These are phyloP conservation scores for Drosophila leontia DNA, from an alignment of 1,140 invertebrate genomes.

Conservation along the genomic window DNA sequence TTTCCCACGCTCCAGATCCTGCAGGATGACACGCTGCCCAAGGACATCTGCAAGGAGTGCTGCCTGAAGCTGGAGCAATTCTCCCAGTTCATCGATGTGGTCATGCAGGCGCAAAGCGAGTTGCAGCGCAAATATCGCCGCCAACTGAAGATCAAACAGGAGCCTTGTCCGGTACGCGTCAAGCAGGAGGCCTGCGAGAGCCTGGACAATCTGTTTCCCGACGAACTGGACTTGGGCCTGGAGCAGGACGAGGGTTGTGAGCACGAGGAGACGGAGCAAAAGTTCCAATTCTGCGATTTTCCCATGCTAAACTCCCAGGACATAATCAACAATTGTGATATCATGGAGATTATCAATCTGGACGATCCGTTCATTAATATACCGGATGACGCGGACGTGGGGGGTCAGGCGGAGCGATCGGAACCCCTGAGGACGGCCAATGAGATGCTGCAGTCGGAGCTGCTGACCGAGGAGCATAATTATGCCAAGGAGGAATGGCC, in stretches of 20 bases:
- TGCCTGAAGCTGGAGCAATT: constrained; percentile 66
- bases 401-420: constrained; percentile 31
- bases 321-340: constrained; percentile 84
- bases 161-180: constrained; percentile 68
- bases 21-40: constrained; percentile 77
- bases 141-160: constrained; percentile 80
- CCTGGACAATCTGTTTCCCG: constrained; percentile 71
- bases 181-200: constrained; percentile 80
- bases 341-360: constrained; percentile 83
- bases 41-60: constrained; percentile 73
- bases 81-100: constrained; percentile 74
- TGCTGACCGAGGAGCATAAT: constrained; percentile 79
- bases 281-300: constrained; percentile 80
- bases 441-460: constrained; percentile 69
- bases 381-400: constrained; percentile 71
- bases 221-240: constrained; percentile 74
- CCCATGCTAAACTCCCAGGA: constrained; percentile 78
- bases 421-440: constrained; percentile 32
- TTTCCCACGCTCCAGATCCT: constrained; percentile 80
- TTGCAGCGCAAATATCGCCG: constrained; percentile 73
- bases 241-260: constrained; percentile 67
- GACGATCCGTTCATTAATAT: constrained; percentile 84
- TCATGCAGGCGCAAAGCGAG: constrained; percentile 75
- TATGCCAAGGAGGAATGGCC: constrained; percentile 80
- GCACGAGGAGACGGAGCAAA: constrained; percentile 74